phyloP scores from a whole-genome alignment of 2,113 vertebrate species.

The Meleagris gallopavo region DNA sequence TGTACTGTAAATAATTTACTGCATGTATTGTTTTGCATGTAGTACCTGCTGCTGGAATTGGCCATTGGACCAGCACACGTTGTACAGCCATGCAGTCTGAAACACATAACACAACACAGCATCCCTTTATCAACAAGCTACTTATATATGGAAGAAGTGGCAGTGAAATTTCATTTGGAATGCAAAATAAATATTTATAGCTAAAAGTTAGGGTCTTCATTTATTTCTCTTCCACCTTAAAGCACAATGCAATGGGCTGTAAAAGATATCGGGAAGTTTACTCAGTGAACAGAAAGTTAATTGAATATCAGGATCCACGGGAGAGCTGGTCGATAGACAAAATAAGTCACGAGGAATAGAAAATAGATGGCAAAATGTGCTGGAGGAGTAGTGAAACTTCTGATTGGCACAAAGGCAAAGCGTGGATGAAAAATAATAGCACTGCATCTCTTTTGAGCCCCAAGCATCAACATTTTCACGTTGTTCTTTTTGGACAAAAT shows the following conservation, averaged over 20 bases:
- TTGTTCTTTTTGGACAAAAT: neutral
- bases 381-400: neutral
- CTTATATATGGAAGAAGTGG: neutral
- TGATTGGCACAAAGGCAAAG: neutral
- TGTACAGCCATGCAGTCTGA: neutral
- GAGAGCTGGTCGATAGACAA: neutral
- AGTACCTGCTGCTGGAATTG: neutral
- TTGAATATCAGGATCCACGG: neutral
- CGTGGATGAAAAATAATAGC: neutral
- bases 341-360: neutral
- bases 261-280: neutral
- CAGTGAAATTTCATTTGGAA: neutral
- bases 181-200: neutral
- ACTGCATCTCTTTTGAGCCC: neutral
- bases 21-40: neutral
- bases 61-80: fast-evolving
- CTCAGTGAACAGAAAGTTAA: neutral
- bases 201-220: neutral
- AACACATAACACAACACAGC: neutral
- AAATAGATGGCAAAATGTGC: neutral
- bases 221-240: neutral
- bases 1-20: neutral
- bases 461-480: fast-evolving
- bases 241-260: neutral
- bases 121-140: neutral